These are phyloP conservation scores for Sphinx pinastri DNA, from an alignment of 2,888 invertebrate genomes.

Conservation along the genomic window DNA sequence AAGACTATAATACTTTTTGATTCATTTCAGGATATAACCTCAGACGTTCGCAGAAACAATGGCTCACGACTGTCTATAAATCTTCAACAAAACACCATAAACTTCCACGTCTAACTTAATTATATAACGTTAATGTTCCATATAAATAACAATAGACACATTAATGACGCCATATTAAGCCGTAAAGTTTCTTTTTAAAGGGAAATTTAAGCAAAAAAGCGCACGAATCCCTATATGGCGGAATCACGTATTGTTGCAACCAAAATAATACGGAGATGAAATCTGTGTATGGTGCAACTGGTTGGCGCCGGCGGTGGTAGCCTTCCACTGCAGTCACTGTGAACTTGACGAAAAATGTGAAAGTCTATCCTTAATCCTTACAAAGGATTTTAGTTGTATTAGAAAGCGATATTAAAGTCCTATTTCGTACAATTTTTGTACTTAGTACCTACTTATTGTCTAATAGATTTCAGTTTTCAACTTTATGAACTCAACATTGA, in stretches of 20 bases:
- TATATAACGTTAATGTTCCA: slow-evolving; percentile 27
- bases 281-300: slow-evolving; percentile 70
- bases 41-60: slow-evolving; percentile 17
- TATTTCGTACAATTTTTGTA: too few relatives aligned
- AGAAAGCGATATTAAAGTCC: too few relatives aligned
- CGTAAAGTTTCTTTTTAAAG: slow-evolving; percentile 52
- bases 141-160: slow-evolving; percentile 61
- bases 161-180: slow-evolving; percentile 54
- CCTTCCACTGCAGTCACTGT: slow-evolving; percentile 31
- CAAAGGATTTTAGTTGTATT: neutral
- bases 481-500: too few relatives aligned
- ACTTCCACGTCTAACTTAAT: slow-evolving; percentile 30
- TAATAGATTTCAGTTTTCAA: too few relatives aligned
- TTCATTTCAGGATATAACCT: neutral
- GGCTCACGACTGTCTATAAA: slow-evolving; percentile 29
- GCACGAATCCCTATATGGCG: slow-evolving; percentile 63
- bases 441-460: too few relatives aligned
- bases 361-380: neutral
- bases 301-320: slow-evolving; percentile 65
- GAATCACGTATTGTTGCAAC: slow-evolving; percentile 74
- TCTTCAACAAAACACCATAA: slow-evolving; percentile 29
- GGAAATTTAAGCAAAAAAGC: slow-evolving; percentile 63
- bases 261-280: slow-evolving; percentile 75
- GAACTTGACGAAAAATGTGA: slow-evolving; percentile 32
- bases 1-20: neutral